These are phyloP conservation scores for Machaerirhynchus nigripectus DNA, from an alignment of 2,113 vertebrate species.

Conservation along the genomic window DNA sequence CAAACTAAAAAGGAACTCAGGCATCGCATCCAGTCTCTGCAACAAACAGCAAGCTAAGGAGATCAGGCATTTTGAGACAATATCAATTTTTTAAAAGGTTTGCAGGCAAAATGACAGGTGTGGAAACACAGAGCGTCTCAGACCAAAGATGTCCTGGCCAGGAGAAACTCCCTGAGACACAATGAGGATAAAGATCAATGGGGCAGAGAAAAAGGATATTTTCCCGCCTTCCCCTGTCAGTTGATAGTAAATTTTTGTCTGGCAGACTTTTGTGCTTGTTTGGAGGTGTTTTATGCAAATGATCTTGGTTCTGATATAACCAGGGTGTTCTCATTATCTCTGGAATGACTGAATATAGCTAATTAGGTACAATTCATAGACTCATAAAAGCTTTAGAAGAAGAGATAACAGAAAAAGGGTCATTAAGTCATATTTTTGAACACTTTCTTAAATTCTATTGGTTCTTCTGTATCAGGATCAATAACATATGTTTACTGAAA, in stretches of 20 bases:
- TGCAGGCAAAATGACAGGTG: background rate
- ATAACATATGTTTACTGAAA: background rate
- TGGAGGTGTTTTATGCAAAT: background rate
- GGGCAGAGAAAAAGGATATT: background rate
- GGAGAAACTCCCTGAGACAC: background rate
- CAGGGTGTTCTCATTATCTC: background rate
- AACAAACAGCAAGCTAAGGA: background rate
- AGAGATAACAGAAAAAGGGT: background rate
- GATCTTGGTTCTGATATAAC: background rate
- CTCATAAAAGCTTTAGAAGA: background rate
- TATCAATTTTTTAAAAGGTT: background rate
- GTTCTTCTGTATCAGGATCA: background rate
- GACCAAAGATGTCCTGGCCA: background rate
- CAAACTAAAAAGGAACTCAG: background rate
- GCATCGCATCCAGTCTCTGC: background rate
- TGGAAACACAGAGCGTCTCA: background rate
- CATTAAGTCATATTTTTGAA: background rate
- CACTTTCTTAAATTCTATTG: background rate
- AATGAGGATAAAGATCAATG: background rate
- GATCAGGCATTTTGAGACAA: background rate
- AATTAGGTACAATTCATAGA: background rate
- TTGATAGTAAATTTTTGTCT: background rate
- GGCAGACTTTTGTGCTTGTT: background rate
- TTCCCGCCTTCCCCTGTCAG: rapidly evolving
- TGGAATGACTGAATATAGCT: background rate